Evolutionary conservation across 2,888 invertebrate species (phyloP), one percentile per base, ranked within the genome.

Genomic region (Cosmopolites sordidus): DNA sequence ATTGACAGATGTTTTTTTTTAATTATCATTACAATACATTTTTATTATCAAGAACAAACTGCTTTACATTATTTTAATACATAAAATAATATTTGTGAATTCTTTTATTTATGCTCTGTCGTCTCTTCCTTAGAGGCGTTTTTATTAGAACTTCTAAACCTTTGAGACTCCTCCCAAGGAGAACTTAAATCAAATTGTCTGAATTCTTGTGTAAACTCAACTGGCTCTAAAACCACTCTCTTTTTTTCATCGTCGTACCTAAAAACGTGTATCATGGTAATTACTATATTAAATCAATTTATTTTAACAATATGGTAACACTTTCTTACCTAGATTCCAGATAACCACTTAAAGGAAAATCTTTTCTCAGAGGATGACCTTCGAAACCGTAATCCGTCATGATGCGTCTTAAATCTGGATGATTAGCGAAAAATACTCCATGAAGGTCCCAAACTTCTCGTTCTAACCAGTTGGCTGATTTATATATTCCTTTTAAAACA

Each of bases 371-470:
- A 2, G 98, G 99, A 79, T 99, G 97, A 1, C 98, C 99, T 74
- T 98, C 93, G 74, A 99, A 99, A 1, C 99, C 99, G 74, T 99
- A 99, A 75, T 99, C 99, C 18, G 98, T 99, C 41, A 99, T 79
- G 67, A 99, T 96, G 62, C 99, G 82, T 49, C 99, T 83, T 54
- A 99, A 78, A 76, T 99, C 99, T 0, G 98, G 97, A 75, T 99
- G 98, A 73, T 96, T 92, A 6, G 89, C 83, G 76, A 99, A 99
- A 79, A 93, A 96, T 9, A 99, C 91, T 37, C 99, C 99, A 72
- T 80, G 99, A 96, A 99, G 93, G 69, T 99, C 99, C 92, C 94
- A 99, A 48, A 97, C 85, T 75, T 92, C 92, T 60, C 92, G 79
- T 71, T 92, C 92, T 63, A 90, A 90, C 99, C 99, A 99, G 71